Percentiles rank a stretch among this genome's conserved stretches.
Evolutionary conservation across 2,888 invertebrate species (phyloP).

Genomic region (Dasypolia templi): DNA sequence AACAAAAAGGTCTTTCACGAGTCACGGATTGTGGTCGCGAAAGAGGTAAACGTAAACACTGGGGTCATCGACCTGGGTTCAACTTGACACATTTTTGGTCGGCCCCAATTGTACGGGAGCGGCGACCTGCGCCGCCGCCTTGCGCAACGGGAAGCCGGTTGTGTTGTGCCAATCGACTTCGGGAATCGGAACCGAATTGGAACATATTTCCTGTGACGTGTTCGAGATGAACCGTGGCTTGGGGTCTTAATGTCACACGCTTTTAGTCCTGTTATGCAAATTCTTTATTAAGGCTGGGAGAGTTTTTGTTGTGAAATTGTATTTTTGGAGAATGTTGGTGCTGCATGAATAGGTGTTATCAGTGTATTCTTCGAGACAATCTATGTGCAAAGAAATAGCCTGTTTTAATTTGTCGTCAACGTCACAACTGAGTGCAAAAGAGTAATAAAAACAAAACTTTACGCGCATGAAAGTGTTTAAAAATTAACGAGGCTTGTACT

Average conservation of each 20-base stretch:
- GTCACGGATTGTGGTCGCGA: constrained; percentile 72
- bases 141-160: constrained; percentile 86
- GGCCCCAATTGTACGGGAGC: constrained; percentile 87
- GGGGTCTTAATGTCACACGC: constrained; percentile 43
- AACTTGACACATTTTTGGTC: constrained; percentile 90
- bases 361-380: neutral
- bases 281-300: neutral
- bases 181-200: constrained; percentile 70
- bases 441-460: constrained; percentile 61
- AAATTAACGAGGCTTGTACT: constrained; percentile 59
- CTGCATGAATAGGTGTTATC: neutral
- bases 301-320: neutral
- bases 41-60: constrained; percentile 84
- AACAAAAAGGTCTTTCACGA: constrained; percentile 60
- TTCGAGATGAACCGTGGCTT: constrained; percentile 29
- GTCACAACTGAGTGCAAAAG: constrained; percentile 39
- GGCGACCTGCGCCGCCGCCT: constrained; percentile 82
- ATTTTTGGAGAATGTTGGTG: too few relatives aligned
- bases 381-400: neutral
- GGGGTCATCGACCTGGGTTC: constrained; percentile 87
- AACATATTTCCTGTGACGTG: constrained; percentile 64
- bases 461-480: constrained; percentile 68
- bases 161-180: constrained; percentile 77
- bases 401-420: constrained; percentile 29
- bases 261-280: constrained; percentile 42